Evolutionary conservation across 1,140 invertebrate species (phyloP), one percentile per base, ranked within the genome.

Genomic region (Drosophila parabipectinata): DNA sequence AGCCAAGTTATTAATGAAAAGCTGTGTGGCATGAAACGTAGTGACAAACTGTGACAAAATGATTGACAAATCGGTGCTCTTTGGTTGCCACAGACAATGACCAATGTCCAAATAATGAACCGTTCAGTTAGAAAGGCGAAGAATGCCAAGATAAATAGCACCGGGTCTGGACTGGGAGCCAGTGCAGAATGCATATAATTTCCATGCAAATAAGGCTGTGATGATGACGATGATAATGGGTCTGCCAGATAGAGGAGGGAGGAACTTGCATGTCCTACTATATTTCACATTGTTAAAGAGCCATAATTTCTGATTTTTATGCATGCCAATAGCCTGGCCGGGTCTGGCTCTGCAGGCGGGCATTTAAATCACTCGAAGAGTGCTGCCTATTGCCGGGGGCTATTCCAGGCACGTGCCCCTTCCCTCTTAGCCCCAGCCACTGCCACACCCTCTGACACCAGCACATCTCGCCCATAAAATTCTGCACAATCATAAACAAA

Each of bases 401-500:
- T 30, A 63, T 55, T 53, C 52, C 8, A 30, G 54, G 53, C 69
- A 74, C 62, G 71, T 79, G 69, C 68, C 44, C 41, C 64, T 12
- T 39, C 56, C 41, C 24, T 15, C n/a, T 9, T 3, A 4, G 5
- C 9, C 34, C 7, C 34, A 9, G 9, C 34, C 9, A 1, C 34
- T 28, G 26, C 5, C 26, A 6, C 26, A 28, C 10, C 10, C 34
- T 37, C 34, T 37, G 34, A 37, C 30, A 62, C 63, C 52, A 32
- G 41, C 32, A 15, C 57, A 34, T 52, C 45, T 28, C 39, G 3
- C 54, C 75, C 72, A 73, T 73, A 69, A 64, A 77, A 81, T 24
- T 64, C 79, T 63, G 60, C 56, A 74, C 59, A 77, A 78, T 82
- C 74, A 72, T 83, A 75, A 83, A 75, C 71, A 78, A 83, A 81